phyloP scores from a whole-genome alignment of 2,113 vertebrate genomes.

The Otocyon megalotis region DNA sequence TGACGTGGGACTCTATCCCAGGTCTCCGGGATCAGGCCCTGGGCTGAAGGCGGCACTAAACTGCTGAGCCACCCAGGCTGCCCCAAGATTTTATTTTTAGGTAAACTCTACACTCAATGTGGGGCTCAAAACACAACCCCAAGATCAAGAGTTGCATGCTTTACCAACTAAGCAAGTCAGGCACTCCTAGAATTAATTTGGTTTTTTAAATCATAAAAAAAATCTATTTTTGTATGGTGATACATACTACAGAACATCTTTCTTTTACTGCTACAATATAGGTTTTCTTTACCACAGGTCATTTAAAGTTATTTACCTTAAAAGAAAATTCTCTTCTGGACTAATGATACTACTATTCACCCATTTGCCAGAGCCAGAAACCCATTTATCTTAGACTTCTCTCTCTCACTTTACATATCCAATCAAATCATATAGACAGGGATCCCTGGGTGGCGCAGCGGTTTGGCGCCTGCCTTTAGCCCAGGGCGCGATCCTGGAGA shows the following conservation, averaged over 20 bases:
- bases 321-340: slow-evolving; percentile 42
- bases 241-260: background rate
- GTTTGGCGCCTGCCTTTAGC: too few species aligned
- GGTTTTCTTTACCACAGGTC: background rate
- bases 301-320: background rate
- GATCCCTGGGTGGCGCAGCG: too few species aligned
- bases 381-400: slow-evolving; percentile 8
- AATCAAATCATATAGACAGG: background rate
- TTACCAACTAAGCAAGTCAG: background rate
- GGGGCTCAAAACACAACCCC: background rate
- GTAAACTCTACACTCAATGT: background rate
- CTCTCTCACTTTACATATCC: background rate
- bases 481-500: too few species aligned
- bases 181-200: background rate
- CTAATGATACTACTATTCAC: background rate
- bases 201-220: background rate
- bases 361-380: background rate
- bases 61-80: too few species aligned
- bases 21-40: too few species aligned
- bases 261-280: background rate
- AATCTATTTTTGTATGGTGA: background rate
- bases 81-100: background rate
- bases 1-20: too few species aligned
- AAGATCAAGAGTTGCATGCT: background rate
- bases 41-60: too few species aligned